Evolutionary conservation across 2,113 vertebrate genomes (phyloP), one percentile per base, ranked within the genome.

Genomic region (Diphyllodes magnificus): DNA sequence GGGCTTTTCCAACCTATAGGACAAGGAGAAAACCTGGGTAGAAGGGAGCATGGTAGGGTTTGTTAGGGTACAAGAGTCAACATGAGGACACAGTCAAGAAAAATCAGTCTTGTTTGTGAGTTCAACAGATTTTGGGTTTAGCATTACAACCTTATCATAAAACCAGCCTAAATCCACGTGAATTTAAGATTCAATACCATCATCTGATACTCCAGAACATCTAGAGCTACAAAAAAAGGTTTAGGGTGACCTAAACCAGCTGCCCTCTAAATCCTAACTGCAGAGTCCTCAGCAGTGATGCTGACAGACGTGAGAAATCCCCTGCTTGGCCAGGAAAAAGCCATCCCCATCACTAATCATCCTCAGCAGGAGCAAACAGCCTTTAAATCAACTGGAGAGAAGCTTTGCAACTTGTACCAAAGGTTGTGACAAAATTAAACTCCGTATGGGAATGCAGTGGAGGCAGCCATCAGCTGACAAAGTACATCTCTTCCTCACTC

Each of bases 361-460:
- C 81, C 63, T 9, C 11, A 20, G 64, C 42, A 86, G 79, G 70
- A 93, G 70, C 69, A 91, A 94, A 72, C 49, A 88, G 65, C 54
- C 84, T 27, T 45, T 63, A 94, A 94, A 94, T 91, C 87, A 93
- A 37, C 31, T 4, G 15, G 33, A 50, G 39, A 83, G 65, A 61
- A 91, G 64, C 72, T n/a, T 0, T 69, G 71, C 54, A 61, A 77
- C 72, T 92, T 75, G 59, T 72, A 86, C 21, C 73, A 81, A 86
- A 82, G 90, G 77, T 87, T 92, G 87, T 51, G 90, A 87, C 61
- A 89, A 91, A 84, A 95, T 82, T 89, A 44, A 93, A 66, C 40
- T 40, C 80, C 2, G 25, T 11, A 61, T 21, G 54, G 71, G 85
- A 94, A 93, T 5, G 40, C 49, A 88, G 75, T 1, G 4, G 66